Base-by-base conservation (phyloP, 2,797 vertebrate genomes). In the Sebastolobus alascanus region DNA sequence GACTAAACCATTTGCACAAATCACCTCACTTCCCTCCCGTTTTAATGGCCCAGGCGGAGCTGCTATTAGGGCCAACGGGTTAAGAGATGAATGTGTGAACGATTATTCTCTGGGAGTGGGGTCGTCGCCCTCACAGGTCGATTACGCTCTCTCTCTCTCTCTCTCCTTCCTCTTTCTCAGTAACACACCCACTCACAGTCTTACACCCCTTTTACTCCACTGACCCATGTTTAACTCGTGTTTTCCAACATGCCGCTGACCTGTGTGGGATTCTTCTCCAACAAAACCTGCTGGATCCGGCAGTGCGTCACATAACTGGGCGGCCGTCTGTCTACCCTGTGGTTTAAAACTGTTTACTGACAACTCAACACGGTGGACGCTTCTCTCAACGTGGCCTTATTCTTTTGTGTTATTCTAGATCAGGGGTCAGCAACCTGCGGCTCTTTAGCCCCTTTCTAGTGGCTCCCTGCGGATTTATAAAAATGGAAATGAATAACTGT, bases 1-100 rank as follows among this genome's bases (percentile, higher is more conserved):
- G 73, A 70, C 82, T 90, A 84, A 92, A 90, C 70, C 87, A 71
- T 90, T 94, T 89, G 82, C 80, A 77, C 89, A 94, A 93, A 95
- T 94, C 92, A 88, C 87, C 88, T 86, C 77, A 5, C 83, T 40
- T 84, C 73, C 71, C 82, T 84, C 71, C 27, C 55, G 58, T 84
- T 92, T 90, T 94, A 93, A 94, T 94, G 91, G 90, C 91, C 84
- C 84, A 77, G 82, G 83, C 85, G 31, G 84, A 84, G 93, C 88
- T 74, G 91, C 92, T 87, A 86, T 94, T 92, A 90, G 77, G 88
- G 86, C 87, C 84, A 79, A 31, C 52, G 43, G 89, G 93, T 91
- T 90, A 90, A 92, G 93, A 94, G 94, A 93, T 94, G 90, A 94
- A 95, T 73, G 93, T 94, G 94, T 92, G 90, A 94, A 93, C 66